Conservation (phyloP, 2,797 vertebrate genomes). For the Sebastolobus altivelis region DNA sequence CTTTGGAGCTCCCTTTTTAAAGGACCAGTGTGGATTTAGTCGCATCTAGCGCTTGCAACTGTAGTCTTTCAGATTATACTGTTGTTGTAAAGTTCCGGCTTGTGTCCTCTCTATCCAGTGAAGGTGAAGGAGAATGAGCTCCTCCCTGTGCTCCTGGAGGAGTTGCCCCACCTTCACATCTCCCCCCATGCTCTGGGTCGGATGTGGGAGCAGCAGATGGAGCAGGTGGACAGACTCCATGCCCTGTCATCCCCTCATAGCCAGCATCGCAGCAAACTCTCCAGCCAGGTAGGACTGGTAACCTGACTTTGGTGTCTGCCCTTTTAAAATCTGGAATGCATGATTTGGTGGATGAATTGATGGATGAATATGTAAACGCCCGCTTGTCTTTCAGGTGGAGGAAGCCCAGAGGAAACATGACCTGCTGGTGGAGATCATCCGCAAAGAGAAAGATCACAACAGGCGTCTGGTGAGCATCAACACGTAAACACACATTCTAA, state of each 20-base stretch:
- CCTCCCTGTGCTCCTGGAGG: constrained; percentile 89
- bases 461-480: constrained; percentile 88
- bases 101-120: constrained; percentile 79
- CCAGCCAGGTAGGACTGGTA: constrained; percentile 83
- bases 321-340: neutral
- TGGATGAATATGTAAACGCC: neutral
- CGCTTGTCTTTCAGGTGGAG: constrained; percentile 84
- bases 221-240: constrained; percentile 87
- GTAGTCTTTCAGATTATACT: neutral
- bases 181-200: constrained; percentile 85
- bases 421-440: constrained; percentile 88
- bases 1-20: neutral
- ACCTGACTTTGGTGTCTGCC: neutral
- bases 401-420: constrained; percentile 91
- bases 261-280: constrained; percentile 81
- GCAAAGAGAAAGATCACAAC: constrained; percentile 90
- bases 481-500: neutral
- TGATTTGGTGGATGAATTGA: neutral
- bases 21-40: neutral
- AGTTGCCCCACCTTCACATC: constrained; percentile 91
- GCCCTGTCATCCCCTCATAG: constrained; percentile 73
- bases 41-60: neutral
- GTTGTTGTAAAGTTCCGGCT: neutral
- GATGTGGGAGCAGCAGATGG: constrained; percentile 94
- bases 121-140: constrained; percentile 89